phyloP scores from a whole-genome alignment of 2,113 vertebrate genomes.

The Pseudorectes ferrugineus region DNA sequence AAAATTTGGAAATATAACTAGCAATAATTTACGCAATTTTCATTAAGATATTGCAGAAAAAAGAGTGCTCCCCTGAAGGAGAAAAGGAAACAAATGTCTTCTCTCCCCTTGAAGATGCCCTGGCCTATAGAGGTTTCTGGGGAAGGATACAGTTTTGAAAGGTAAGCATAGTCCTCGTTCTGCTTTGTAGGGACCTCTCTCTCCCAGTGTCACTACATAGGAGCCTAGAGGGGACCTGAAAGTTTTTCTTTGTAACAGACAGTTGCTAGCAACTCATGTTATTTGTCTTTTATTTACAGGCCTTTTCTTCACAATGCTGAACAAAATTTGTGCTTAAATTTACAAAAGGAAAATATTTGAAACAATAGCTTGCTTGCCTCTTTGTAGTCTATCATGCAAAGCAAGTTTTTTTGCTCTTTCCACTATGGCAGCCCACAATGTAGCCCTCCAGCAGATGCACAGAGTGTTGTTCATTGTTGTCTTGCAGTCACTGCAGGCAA shows the following conservation, averaged over 20 bases:
- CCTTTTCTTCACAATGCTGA: neutral
- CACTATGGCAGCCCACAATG: no score
- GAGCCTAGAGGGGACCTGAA: neutral
- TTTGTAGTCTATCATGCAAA: neutral
- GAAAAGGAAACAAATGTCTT: neutral
- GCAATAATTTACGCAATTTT: neutral
- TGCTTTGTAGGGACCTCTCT: neutral
- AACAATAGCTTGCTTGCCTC: neutral
- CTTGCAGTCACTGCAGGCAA: neutral
- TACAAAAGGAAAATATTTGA: neutral
- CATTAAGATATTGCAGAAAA: neutral
- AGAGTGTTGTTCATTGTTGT: neutral
- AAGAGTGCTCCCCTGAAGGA: neutral
- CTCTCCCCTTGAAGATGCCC: neutral
- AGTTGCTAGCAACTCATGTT: neutral
- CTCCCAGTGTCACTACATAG: no score
- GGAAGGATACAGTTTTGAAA: neutral
- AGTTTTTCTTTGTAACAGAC: neutral
- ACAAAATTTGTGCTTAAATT: neutral
- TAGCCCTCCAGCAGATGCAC: neutral
- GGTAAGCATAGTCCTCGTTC: accelerated
- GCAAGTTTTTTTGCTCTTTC: neutral
- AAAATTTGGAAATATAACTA: neutral
- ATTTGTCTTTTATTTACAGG: neutral
- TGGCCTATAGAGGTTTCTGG: neutral